Evolutionary conservation across 2,797 vertebrate species (phyloP).

Genomic region (Ispidina picta): DNA sequence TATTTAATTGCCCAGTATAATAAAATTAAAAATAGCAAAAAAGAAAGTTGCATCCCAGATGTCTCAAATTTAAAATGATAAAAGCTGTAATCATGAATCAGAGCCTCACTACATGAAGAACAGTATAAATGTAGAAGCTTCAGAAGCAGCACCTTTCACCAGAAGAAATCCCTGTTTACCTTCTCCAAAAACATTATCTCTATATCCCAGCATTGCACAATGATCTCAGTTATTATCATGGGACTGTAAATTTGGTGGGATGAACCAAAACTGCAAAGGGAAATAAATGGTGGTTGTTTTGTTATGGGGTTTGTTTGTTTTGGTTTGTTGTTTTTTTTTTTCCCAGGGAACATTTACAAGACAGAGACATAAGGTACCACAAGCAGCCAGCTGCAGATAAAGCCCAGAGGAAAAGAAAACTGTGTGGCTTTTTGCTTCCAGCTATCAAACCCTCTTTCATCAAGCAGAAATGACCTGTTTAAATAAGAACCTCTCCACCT

Average conservation of each 20-base stretch:
- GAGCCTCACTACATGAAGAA: neutral
- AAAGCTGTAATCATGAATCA: neutral
- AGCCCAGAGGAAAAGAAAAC: neutral
- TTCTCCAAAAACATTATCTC: neutral
- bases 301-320: neutral
- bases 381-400: neutral
- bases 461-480: neutral
- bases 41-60: neutral
- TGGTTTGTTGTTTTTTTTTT: neutral
- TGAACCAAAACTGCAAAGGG: neutral
- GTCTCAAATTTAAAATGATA: neutral
- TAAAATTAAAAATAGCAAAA: neutral
- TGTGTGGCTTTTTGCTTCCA: neutral
- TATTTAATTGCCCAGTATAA: neutral
- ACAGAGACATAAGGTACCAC: neutral
- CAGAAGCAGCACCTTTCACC: neutral
- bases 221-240: neutral
- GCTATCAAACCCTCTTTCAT: neutral
- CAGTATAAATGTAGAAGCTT: neutral
- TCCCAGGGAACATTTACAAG: neutral
- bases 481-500: neutral
- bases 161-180: rapidly evolving
- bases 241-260: neutral
- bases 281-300: neutral
- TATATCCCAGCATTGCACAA: neutral